These are phyloP conservation scores for Ctenoplectra terminalis DNA, from an alignment of 1,140 invertebrate species.

Conservation along the genomic window DNA sequence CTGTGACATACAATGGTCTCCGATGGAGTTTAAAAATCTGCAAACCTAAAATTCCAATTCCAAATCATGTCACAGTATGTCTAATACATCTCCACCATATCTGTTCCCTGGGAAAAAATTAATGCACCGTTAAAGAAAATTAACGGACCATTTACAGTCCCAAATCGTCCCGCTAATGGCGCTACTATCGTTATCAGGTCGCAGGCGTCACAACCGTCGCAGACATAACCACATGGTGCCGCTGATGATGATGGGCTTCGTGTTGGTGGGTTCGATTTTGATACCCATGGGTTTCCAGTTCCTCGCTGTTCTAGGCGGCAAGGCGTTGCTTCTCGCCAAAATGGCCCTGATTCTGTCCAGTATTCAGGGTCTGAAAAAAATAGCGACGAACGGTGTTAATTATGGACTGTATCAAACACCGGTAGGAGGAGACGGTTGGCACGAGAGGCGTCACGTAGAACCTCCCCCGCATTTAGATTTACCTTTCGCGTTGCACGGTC, in stretches of 20 bases:
- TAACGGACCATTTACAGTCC: not conserved
- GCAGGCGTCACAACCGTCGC: slow-evolving; percentile 83
- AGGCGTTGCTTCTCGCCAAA: slow-evolving; percentile 89
- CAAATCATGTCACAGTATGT: too few species aligned
- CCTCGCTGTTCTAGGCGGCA: slow-evolving; percentile 89
- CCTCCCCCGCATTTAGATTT: slow-evolving; percentile 7
- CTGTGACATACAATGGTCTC: too few species aligned
- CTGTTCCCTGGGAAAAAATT: not conserved
- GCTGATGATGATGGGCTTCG: slow-evolving; percentile 88
- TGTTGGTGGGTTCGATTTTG: slow-evolving; percentile 87
- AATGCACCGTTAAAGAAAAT: not conserved
- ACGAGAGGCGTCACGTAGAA: slow-evolving; percentile 75
- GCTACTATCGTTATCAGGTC: slow-evolving; percentile 71
- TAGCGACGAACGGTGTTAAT: slow-evolving; percentile 80
- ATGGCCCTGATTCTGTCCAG: slow-evolving; percentile 90
- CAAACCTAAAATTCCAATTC: not conserved
- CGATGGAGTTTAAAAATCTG: too few species aligned
- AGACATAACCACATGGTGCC: slow-evolving; percentile 85
- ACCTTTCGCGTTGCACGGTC: not conserved
- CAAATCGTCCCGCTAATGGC: too few species aligned
- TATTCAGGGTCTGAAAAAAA: slow-evolving; percentile 89
- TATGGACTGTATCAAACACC: slow-evolving; percentile 80
- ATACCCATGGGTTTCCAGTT: slow-evolving; percentile 91
- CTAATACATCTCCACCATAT: not conserved
- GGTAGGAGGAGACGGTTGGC: slow-evolving; percentile 67